phyloP scores from a whole-genome alignment of 1,140 invertebrate genomes.

The Orius laevigatus region DNA sequence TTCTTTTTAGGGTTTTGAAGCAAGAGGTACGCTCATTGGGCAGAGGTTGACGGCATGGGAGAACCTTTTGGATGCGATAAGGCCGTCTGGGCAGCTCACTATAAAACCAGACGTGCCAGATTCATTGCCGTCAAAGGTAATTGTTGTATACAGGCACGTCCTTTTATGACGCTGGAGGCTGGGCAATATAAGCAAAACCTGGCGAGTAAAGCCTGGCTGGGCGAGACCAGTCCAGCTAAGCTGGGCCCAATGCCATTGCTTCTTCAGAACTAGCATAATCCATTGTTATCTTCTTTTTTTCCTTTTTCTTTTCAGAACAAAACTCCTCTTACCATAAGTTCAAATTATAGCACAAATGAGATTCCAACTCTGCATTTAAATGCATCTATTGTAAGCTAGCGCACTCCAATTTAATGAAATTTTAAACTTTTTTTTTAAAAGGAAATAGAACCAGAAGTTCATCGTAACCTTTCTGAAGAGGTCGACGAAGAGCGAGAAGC shows the following conservation, averaged over 20 bases:
- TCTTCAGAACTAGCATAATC: background rate
- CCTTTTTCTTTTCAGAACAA: background rate
- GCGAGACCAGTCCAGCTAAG: too few species aligned
- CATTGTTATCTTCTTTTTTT: background rate
- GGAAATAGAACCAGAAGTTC: conserved; percentile 7
- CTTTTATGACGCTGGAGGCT: background rate
- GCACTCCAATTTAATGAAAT: too few species aligned
- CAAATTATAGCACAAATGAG: background rate
- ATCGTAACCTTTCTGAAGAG: conserved; percentile 1
- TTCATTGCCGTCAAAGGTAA: conserved; percentile 1
- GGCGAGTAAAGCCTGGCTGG: too few species aligned
- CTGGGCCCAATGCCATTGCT: too few species aligned
- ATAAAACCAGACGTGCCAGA: conserved; percentile 42
- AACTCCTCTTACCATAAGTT: background rate
- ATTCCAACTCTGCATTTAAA: too few species aligned
- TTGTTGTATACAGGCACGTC: conserved; percentile 24
- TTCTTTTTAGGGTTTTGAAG: conserved; percentile 59
- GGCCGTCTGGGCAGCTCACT: conserved; percentile 45
- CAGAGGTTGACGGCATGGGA: conserved; percentile 64
- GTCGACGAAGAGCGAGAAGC: conserved; percentile 30
- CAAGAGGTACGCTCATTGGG: conserved; percentile 65
- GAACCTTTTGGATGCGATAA: conserved; percentile 60
- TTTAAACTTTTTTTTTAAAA: conserved; percentile 7
- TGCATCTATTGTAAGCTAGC: too few species aligned
- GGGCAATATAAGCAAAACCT: conserved; percentile 2